phyloP scores from a whole-genome alignment of 2,888 invertebrate species.

The Pyrochroa serraticornis region DNA sequence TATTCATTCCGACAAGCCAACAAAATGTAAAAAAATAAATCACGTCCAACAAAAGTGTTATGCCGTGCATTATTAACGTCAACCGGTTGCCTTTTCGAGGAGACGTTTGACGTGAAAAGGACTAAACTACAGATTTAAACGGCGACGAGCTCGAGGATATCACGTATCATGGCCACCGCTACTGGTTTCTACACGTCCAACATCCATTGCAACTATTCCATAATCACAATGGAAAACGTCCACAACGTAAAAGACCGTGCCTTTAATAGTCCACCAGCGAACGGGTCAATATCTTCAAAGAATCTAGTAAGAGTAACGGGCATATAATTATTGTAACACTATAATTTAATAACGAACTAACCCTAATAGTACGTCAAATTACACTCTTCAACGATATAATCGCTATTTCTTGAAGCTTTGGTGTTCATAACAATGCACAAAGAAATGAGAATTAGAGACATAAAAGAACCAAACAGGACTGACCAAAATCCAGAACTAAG shows the following conservation, averaged over 20 bases:
- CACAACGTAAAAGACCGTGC: background rate
- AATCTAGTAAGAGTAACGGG: too few species aligned
- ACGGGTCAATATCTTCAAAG: too few species aligned
- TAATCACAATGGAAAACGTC: background rate
- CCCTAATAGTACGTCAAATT: too few species aligned
- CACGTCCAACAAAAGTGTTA: slow-evolving; percentile 26
- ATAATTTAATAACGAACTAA: too few species aligned
- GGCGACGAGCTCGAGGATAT: slow-evolving; percentile 26
- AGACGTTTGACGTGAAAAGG: slow-evolving; percentile 27
- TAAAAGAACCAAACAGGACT: too few species aligned
- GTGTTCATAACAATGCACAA: too few species aligned
- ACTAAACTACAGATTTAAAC: slow-evolving; percentile 22
- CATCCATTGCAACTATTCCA: slow-evolving; percentile 13
- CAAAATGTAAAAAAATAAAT: slow-evolving; percentile 15
- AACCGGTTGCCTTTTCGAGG: slow-evolving; percentile 18
- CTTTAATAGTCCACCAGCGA: background rate
- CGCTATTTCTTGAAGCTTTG: too few species aligned
- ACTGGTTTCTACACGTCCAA: slow-evolving; percentile 25
- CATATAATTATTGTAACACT: too few species aligned
- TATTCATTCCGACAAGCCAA: background rate
- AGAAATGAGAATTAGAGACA: too few species aligned
- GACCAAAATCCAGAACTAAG: too few species aligned
- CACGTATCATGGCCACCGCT: slow-evolving; percentile 28
- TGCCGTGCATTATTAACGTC: slow-evolving; percentile 25
- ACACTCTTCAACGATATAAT: too few species aligned